A percentile compares a stretch with the other conserved stretches of the same genome.
Evolutionary conservation across 2,113 vertebrate species (phyloP).

Genomic region (Cyanoramphus novaezelandiae): DNA sequence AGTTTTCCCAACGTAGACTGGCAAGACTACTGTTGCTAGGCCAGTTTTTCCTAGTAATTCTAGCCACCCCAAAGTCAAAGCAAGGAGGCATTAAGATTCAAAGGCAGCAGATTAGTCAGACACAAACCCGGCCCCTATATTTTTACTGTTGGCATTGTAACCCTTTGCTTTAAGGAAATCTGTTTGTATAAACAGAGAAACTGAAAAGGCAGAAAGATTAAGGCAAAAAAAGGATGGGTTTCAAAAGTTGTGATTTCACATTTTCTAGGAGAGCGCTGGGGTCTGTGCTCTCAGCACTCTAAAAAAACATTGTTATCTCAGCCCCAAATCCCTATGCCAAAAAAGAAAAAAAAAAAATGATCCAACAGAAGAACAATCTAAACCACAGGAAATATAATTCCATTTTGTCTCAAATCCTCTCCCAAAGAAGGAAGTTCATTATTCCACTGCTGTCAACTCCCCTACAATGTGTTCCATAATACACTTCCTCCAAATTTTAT

Average conservation of each 20-base stretch:
- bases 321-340: background rate
- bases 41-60: constrained; percentile 34
- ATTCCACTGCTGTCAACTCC: background rate
- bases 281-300: background rate
- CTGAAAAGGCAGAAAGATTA: background rate
- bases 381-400: constrained; percentile 27
- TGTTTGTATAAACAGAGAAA: background rate
- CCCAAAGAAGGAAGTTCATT: constrained; percentile 12
- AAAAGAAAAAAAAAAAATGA: constrained; percentile 17
- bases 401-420: background rate
- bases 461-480: background rate
- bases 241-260: background rate
- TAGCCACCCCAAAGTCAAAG: background rate
- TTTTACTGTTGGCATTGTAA: background rate
- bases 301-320: background rate
- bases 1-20: constrained; percentile 4
- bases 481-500: background rate
- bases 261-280: background rate
- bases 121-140: background rate
- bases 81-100: background rate
- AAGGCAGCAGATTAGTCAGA: constrained; percentile 16
- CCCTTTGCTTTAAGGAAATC: background rate
- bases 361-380: constrained; percentile 15
- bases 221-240: background rate
- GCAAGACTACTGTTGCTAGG: constrained; percentile 18